These are phyloP conservation scores for Salminus brasiliensis DNA, from an alignment of 2,113 vertebrate species.

Conservation along the genomic window DNA sequence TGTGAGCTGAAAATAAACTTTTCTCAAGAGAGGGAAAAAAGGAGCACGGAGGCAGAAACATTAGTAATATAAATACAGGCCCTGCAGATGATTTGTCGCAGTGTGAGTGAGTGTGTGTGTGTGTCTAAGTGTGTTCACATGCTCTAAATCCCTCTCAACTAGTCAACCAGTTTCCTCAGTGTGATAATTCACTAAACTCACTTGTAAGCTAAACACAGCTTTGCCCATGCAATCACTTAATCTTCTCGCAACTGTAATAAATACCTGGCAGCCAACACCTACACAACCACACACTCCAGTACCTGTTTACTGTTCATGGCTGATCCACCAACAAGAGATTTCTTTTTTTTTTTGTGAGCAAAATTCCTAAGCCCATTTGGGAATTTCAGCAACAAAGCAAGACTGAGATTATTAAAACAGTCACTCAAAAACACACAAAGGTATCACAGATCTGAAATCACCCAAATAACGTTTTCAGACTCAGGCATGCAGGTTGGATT, in stretches of 20 bases:
- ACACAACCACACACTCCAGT: conserved; percentile 24
- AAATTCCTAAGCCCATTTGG: not conserved
- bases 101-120: no score
- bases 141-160: conserved; percentile 32
- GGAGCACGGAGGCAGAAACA: conserved; percentile 14
- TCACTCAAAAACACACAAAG: not conserved
- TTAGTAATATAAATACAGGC: conserved; percentile 13
- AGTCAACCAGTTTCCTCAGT: conserved; percentile 32
- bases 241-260: conserved; percentile 51
- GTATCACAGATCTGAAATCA: not conserved
- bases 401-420: not conserved
- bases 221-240: conserved; percentile 51
- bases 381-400: not conserved
- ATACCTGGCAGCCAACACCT: conserved; percentile 43
- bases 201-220: conserved; percentile 53
- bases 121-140: not conserved
- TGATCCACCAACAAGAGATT: not conserved
- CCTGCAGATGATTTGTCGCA: conserved; percentile 21
- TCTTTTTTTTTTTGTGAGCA: not conserved
- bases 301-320: conserved; percentile 22
- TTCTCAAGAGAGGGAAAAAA: conserved; percentile 7
- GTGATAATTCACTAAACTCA: conserved; percentile 46
- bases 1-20: conserved; percentile 33
- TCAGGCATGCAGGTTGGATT: conserved; percentile 4
- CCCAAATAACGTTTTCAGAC: not conserved